Percentiles rank a stretch among this genome's conserved stretches.
These are phyloP conservation scores for Drosophila algonquin DNA, from an alignment of 2,888 invertebrate species.

Conservation along the genomic window DNA sequence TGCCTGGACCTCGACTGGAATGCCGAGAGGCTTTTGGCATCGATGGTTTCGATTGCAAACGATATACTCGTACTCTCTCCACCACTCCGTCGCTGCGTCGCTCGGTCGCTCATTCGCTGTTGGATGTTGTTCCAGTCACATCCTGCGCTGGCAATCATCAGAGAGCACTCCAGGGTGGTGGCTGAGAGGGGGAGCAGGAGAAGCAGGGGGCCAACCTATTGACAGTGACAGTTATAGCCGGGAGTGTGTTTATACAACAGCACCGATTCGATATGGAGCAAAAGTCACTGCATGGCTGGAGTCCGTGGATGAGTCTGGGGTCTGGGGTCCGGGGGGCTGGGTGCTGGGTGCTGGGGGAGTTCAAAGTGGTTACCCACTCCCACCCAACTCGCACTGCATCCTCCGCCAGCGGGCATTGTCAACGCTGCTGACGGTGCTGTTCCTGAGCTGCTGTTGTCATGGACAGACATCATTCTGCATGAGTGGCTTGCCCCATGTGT, in stretches of 20 bases:
- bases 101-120: conserved; percentile 4
- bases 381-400: background rate
- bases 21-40: conserved; percentile 33
- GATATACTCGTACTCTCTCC: conserved; percentile 29
- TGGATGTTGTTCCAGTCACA: conserved; percentile 41
- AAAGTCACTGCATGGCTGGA: conserved; percentile 27
- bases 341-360: background rate
- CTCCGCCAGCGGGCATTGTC: conserved; percentile 13
- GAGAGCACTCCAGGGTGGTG: background rate
- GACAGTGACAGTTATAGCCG: conserved; percentile 76
- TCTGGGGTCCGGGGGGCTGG: too few species aligned
- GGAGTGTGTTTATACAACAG: conserved; percentile 63
- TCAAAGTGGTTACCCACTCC: conserved; percentile 16
- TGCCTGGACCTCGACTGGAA: background rate
- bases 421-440: conserved; percentile 20
- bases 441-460: conserved; percentile 31
- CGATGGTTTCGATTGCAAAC: conserved; percentile 37
- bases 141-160: conserved; percentile 61
- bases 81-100: background rate
- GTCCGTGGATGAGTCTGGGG: background rate
- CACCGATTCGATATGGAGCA: conserved; percentile 39
- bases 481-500: conserved; percentile 24
- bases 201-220: conserved; percentile 43
- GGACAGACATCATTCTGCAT: conserved; percentile 38
- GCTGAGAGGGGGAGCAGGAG: background rate